Conservation (phyloP, 2,888 invertebrate genomes). For the Xestoiulus laeticollis region DNA sequence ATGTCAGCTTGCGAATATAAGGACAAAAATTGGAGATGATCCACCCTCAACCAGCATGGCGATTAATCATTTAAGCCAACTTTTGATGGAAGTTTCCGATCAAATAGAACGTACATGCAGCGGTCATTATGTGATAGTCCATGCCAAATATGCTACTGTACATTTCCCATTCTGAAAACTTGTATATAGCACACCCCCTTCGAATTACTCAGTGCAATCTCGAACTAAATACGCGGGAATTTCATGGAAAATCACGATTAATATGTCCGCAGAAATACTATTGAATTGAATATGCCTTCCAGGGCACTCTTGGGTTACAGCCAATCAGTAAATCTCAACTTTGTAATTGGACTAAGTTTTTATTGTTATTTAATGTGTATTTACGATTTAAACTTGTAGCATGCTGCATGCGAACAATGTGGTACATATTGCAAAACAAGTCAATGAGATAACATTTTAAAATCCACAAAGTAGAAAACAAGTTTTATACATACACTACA, state of each 20-base stretch:
- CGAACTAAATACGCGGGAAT: neutral
- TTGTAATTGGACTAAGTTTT: neutral
- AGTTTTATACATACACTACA: too few relatives aligned
- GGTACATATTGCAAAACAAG: neutral
- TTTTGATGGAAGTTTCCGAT: constrained; percentile 51
- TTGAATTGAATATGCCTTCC: neutral
- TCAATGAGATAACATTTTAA: too few relatives aligned
- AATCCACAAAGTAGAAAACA: too few relatives aligned
- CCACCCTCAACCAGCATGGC: neutral
- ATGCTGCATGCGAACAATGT: neutral
- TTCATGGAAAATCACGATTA: constrained; percentile 15
- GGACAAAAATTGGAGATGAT: constrained; percentile 35
- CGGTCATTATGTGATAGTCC: constrained; percentile 5
- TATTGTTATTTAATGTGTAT: neutral
- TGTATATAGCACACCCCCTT: neutral
- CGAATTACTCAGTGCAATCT: neutral
- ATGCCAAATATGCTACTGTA: neutral
- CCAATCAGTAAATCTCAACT: neutral
- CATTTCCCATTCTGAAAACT: neutral
- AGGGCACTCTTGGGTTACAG: neutral
- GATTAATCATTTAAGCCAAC: constrained; percentile 49
- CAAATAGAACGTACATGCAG: constrained; percentile 19
- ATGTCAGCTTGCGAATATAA: constrained; percentile 48
- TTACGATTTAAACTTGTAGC: neutral
- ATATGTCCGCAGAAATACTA: constrained; percentile 2